These are phyloP conservation scores for Drosophila nr. medialis DNA, from an alignment of 2,888 invertebrate species.

Conservation along the genomic window DNA sequence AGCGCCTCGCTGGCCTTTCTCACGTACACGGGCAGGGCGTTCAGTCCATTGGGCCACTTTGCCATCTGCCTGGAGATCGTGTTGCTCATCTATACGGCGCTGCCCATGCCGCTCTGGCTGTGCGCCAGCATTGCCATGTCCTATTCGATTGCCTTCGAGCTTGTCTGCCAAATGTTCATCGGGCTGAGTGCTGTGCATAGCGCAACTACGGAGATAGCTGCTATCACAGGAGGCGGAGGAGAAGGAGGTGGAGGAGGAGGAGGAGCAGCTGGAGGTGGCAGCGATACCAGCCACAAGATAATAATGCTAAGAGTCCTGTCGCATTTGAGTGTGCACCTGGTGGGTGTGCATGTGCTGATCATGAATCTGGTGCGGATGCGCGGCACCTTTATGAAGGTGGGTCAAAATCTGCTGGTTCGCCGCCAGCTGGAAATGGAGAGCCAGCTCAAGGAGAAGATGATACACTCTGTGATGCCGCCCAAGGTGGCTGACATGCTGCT, in stretches of 20 bases:
- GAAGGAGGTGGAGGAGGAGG: background rate
- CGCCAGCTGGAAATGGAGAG: slow-evolving; percentile 97
- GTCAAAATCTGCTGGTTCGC: slow-evolving; percentile 95
- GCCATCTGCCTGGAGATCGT: slow-evolving; percentile 94
- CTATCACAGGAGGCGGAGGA: background rate
- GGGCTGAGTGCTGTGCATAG: slow-evolving; percentile 85
- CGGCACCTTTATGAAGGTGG: slow-evolving; percentile 98
- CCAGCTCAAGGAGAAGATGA: slow-evolving; percentile 98
- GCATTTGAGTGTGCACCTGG: slow-evolving; percentile 95
- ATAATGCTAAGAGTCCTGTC: slow-evolving; percentile 90
- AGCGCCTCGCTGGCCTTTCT: slow-evolving; percentile 89
- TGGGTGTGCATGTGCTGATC: slow-evolving; percentile 96
- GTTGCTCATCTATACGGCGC: slow-evolving; percentile 95
- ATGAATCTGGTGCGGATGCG: slow-evolving; percentile 97
- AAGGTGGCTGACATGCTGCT: slow-evolving; percentile 94
- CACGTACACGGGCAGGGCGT: slow-evolving; percentile 86
- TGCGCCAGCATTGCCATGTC: slow-evolving; percentile 91
- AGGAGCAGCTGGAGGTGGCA: slow-evolving; percentile 34
- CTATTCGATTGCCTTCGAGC: slow-evolving; percentile 95
- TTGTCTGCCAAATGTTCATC: slow-evolving; percentile 86
- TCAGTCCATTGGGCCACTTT: slow-evolving; percentile 93
- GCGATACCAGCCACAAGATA: slow-evolving; percentile 86
- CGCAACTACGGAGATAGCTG: background rate
- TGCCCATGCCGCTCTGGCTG: slow-evolving; percentile 95
- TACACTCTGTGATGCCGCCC: slow-evolving; percentile 98